Percentiles rank a stretch among this genome's conserved stretches.
These are phyloP conservation scores for Phthorimaea operculella DNA, from an alignment of 1,140 invertebrate genomes.

Conservation along the genomic window DNA sequence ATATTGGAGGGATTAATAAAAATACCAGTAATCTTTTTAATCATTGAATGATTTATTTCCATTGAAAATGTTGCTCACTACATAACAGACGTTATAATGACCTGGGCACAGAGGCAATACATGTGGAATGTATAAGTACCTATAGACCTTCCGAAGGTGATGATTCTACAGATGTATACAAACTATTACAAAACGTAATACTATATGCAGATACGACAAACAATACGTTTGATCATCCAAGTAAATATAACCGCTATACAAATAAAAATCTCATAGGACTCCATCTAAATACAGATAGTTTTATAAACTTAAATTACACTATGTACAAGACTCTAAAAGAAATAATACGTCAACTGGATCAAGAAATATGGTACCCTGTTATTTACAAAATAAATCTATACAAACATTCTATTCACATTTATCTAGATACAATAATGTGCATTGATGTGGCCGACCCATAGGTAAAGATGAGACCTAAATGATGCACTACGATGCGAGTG, in stretches of 20 bases:
- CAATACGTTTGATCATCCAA: constrained; percentile 2
- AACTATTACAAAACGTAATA: constrained; percentile 6
- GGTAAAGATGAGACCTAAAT: background rate
- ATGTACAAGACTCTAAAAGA: constrained; percentile 46
- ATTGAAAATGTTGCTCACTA: constrained; percentile 40
- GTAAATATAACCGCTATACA: constrained; percentile 1
- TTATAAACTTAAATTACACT: constrained; percentile 38
- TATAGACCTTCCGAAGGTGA: constrained; percentile 23
- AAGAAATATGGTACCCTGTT: constrained; percentile 51
- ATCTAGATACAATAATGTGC: constrained; percentile 21
- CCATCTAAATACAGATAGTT: constrained; percentile 6
- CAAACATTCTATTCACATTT: constrained; percentile 13
- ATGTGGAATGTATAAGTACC: constrained; percentile 58
- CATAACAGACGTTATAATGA: constrained; percentile 36
- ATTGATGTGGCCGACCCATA: constrained; percentile 12
- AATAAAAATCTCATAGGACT: constrained; percentile 5
- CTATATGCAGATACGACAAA: constrained; percentile 2
- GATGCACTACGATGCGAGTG: constrained; percentile 12
- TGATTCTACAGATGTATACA: background rate
- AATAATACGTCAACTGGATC: constrained; percentile 39
- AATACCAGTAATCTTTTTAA: background rate
- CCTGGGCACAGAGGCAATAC: constrained; percentile 24
- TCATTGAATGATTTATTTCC: constrained; percentile 29
- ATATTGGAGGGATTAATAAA: too few species aligned
- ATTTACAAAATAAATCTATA: constrained; percentile 31